These are phyloP conservation scores for Drosophila ambigua DNA, from an alignment of 1,140 invertebrate species.

Conservation along the genomic window DNA sequence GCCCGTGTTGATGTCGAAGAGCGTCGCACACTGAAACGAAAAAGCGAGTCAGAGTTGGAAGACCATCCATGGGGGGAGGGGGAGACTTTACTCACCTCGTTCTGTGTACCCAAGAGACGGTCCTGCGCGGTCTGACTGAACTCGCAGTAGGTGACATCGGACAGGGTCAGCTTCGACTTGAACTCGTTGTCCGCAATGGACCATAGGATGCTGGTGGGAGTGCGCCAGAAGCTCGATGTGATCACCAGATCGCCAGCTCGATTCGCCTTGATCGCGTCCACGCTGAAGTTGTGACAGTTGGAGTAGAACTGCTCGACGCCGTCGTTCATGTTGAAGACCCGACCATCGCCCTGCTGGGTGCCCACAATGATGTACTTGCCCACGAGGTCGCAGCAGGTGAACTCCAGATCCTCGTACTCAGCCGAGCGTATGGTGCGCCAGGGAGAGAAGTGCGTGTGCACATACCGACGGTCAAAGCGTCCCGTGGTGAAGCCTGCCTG, in stretches of 20 bases:
- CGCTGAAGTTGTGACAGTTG: slow-evolving; percentile 92
- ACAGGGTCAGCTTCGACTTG: slow-evolving; percentile 89
- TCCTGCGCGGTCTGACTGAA: slow-evolving; percentile 95
- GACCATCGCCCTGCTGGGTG: slow-evolving; percentile 94
- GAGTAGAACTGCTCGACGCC: slow-evolving; percentile 91
- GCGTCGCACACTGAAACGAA: slow-evolving; percentile 85
- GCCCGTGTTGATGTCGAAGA: slow-evolving; percentile 96
- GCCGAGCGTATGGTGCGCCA: slow-evolving; percentile 91
- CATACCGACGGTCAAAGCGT: slow-evolving; percentile 90
- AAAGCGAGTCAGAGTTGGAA: slow-evolving; percentile 20
- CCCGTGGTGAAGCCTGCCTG: slow-evolving; percentile 85
- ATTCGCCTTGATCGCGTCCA: slow-evolving; percentile 89
- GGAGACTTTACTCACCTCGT: slow-evolving; percentile 87
- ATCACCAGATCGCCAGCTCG: slow-evolving; percentile 91
- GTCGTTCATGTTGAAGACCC: slow-evolving; percentile 92
- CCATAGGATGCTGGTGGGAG: slow-evolving; percentile 94
- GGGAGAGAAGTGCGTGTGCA: slow-evolving; percentile 96
- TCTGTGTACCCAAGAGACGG: slow-evolving; percentile 92
- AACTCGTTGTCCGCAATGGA: slow-evolving; percentile 88
- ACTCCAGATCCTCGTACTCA: slow-evolving; percentile 90
- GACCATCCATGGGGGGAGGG: background rate
- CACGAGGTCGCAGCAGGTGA: slow-evolving; percentile 89
- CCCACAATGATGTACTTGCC: slow-evolving; percentile 92
- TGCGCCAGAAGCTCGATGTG: slow-evolving; percentile 93
- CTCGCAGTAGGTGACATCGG: slow-evolving; percentile 95